Percentiles rank a stretch among this genome's conserved stretches.
Evolutionary conservation across 2,888 invertebrate genomes (phyloP).

Genomic region (Entomobrya proxima): DNA sequence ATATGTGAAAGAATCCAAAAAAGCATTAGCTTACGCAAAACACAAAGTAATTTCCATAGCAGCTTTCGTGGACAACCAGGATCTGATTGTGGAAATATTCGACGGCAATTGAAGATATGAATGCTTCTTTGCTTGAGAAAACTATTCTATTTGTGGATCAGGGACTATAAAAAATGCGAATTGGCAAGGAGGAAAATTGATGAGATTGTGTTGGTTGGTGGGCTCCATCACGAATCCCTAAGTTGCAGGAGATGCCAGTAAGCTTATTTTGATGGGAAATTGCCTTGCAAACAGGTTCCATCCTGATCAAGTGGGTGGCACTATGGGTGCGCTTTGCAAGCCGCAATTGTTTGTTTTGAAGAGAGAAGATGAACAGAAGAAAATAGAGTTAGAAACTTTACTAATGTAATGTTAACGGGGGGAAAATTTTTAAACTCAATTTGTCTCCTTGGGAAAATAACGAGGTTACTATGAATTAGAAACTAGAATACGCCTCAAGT

Average conservation of each 20-base stretch:
- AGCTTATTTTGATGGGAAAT: constrained; percentile 78
- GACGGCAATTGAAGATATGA: background rate
- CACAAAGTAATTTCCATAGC: background rate
- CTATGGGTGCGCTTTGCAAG: constrained; percentile 81
- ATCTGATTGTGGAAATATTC: background rate
- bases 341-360: too few relatives aligned
- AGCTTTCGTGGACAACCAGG: background rate
- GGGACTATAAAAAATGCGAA: background rate
- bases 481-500: too few relatives aligned
- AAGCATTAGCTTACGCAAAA: background rate
- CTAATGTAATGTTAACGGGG: too few relatives aligned
- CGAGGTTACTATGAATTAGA: too few relatives aligned
- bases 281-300: constrained; percentile 79
- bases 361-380: too few relatives aligned
- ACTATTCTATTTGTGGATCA: background rate
- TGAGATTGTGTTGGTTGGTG: background rate
- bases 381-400: too few relatives aligned
- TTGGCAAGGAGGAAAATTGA: background rate
- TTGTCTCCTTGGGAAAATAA: too few relatives aligned
- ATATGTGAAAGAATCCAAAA: background rate
- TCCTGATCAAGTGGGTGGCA: constrained; percentile 81
- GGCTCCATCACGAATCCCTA: background rate
- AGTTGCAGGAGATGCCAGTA: constrained; percentile 67
- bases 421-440: too few relatives aligned
- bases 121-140: background rate